Conservation (phyloP, 2,888 invertebrate genomes). For the Parnassius smintheus region DNA sequence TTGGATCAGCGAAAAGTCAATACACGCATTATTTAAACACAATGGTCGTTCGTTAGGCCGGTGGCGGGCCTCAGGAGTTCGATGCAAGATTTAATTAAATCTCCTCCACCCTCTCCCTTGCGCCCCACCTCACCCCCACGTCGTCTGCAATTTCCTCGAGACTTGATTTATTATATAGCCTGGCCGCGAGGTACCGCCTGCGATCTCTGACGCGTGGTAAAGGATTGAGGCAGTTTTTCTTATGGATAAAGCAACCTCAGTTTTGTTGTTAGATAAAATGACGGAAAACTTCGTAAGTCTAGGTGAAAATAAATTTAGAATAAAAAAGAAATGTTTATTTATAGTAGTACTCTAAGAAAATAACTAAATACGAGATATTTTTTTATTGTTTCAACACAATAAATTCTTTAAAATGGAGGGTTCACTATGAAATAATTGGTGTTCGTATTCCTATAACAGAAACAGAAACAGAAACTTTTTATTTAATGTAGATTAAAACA, state of each 20-base stretch:
- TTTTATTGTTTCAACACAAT: too few relatives aligned
- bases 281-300: too few relatives aligned
- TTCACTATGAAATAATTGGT: too few relatives aligned
- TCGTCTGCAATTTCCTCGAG: conserved; percentile 76
- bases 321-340: too few relatives aligned
- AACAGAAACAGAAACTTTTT: too few relatives aligned
- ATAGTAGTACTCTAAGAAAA: too few relatives aligned
- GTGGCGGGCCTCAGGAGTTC: conserved; percentile 78
- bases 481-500: too few relatives aligned
- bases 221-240: conserved; percentile 67
- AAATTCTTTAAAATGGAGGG: too few relatives aligned
- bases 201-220: conserved; percentile 53
- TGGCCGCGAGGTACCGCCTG: conserved; percentile 58
- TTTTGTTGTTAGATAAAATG: background rate
- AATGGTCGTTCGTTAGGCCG: conserved; percentile 78
- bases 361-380: too few relatives aligned
- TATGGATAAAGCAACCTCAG: conserved; percentile 38
- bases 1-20: conserved; percentile 62
- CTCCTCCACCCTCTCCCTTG: conserved; percentile 48
- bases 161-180: conserved; percentile 79
- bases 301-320: too few relatives aligned
- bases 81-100: conserved; percentile 84
- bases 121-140: conserved; percentile 36
- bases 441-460: too few relatives aligned
- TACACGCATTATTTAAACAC: conserved; percentile 78